phyloP scores from a whole-genome alignment of 35 echinoderm and acorn worm species.

The Ophiothrix spiculata region DNA sequence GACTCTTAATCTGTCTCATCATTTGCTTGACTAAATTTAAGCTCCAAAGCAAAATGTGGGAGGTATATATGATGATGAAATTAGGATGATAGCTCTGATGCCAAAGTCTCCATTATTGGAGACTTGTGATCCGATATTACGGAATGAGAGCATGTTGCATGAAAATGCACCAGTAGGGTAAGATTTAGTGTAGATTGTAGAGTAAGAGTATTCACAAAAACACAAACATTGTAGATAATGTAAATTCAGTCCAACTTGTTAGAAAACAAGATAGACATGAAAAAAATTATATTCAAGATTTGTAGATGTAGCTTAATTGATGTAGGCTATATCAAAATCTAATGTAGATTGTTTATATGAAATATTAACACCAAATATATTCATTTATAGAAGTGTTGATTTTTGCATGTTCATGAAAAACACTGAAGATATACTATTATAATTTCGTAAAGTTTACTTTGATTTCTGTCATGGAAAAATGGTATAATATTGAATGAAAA shows the following conservation, averaged over 20 bases:
- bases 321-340: neutral
- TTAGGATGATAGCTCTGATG: too few relatives aligned
- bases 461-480: constrained; percentile 1
- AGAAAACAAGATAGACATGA: neutral
- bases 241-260: constrained; percentile 2
- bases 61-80: too few relatives aligned
- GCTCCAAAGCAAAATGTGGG: too few relatives aligned
- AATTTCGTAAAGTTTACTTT: neutral
- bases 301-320: neutral
- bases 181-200: too few relatives aligned
- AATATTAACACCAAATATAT: constrained; percentile 5
- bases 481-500: too few relatives aligned
- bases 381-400: constrained; percentile 5
- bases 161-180: too few relatives aligned
- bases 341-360: constrained; percentile 6
- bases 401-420: constrained; percentile 11
- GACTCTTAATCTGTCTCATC: too few relatives aligned
- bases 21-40: too few relatives aligned
- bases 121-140: too few relatives aligned
- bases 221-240: constrained; percentile 6
- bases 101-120: too few relatives aligned
- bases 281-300: constrained; percentile 6
- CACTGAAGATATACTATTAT: neutral
- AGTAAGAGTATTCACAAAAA: too few relatives aligned
- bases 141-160: too few relatives aligned